Base-by-base conservation (phyloP, 2,888 invertebrate genomes). In the Lasioglossum villosulum region DNA sequence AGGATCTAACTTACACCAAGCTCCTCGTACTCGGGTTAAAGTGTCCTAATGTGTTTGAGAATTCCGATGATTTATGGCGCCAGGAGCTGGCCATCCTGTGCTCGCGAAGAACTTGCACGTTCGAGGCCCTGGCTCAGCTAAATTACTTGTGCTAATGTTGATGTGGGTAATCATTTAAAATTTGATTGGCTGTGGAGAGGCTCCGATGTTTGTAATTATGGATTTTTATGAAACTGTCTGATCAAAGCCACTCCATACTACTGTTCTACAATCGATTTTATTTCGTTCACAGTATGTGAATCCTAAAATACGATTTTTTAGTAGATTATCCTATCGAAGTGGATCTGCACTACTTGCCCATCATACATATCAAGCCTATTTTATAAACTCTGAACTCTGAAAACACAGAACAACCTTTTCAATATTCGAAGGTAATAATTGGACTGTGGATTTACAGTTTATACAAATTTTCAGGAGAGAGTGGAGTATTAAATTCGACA, bases 31-130 rank as follows among this genome's bases (percentile, higher is more conserved):
- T 19, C 27, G 42, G 42, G 27, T 42, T 59, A 42, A 63, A 42
- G 59, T 42, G 27, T 30, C 42, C 27, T 37, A 42, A 59, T 59
- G 59, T 56, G 75, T 56, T 42, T 63, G 75, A 42, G 75, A 63
- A 75, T 75, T 56, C 39, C 27, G 75, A 63, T 75, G 75, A 75
- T 75, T 75, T 75, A 75, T 75, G 75, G 59, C 66, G 8, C 30
- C n/a, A 14, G 10, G 12, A 12, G 34, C n/a, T 34, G 16, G 27
- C 12, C 59, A 27, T 5, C 1, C 14, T 2, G 27, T 14, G 27
- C 59, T 14, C 8, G 12, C 12, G 59, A 59, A 59, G 59, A 59
- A 59, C 59, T 59, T 59, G 59, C 5, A 14, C 59, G n/a, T 10
- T n/a, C 52, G 23, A 52, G 52, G 0, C 23, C 10, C 52, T 23